phyloP scores from a whole-genome alignment of 2,113 vertebrate genomes.

The Thalassarche chlororhynchos region DNA sequence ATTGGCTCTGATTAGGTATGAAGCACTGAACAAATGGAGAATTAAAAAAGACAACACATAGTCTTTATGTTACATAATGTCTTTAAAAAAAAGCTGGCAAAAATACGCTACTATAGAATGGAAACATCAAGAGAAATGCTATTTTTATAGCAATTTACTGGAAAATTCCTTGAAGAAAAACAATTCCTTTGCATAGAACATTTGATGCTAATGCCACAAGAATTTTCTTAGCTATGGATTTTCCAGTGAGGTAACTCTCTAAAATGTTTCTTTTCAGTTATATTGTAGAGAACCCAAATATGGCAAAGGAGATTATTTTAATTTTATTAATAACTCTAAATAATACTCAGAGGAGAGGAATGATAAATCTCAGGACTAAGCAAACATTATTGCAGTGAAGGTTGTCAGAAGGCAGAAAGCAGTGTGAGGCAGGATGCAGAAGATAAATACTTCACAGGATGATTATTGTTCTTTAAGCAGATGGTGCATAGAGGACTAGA shows the following conservation, averaged over 20 bases:
- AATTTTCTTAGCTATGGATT: conserved; percentile 30
- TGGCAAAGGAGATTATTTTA: background rate
- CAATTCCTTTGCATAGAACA: conserved; percentile 8
- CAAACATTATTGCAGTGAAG: background rate
- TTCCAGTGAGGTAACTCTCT: conserved; percentile 40
- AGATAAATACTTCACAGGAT: background rate
- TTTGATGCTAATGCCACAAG: background rate
- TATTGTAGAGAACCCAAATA: background rate
- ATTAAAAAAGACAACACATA: background rate
- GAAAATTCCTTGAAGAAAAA: conserved; percentile 39
- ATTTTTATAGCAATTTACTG: background rate
- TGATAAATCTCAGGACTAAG: background rate
- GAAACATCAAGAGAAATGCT: conserved; percentile 24
- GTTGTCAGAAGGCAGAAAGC: background rate
- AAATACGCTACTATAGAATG: background rate
- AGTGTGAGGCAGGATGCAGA: background rate
- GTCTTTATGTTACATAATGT: conserved; percentile 17
- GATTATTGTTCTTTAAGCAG: background rate
- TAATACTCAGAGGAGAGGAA: background rate
- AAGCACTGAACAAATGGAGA: background rate
- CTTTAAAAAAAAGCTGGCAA: background rate
- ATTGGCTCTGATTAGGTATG: background rate
- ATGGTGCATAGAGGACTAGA: background rate
- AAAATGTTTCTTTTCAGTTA: conserved; percentile 15
- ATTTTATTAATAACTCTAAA: conserved; percentile 14